Evolutionary conservation across 1,140 invertebrate species (phyloP).

Genomic region (Eciton burchellii): DNA sequence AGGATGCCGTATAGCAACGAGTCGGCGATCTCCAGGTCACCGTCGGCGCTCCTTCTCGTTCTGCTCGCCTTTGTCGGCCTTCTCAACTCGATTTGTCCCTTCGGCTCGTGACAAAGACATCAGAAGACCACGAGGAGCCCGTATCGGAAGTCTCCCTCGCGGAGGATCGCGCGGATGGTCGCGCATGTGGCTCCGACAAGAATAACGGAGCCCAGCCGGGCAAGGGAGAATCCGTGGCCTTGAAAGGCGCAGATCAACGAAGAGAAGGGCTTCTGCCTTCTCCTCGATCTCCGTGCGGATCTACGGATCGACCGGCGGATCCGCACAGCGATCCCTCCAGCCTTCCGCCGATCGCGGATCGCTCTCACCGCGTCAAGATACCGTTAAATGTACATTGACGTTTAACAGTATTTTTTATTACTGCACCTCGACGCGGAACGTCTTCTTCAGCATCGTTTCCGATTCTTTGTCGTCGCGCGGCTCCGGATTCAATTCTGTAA

Average conservation of each 20-base stretch:
- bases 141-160: constrained; percentile 45
- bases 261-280: constrained; percentile 42
- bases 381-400: constrained; percentile 40
- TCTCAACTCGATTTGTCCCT: constrained; percentile 61
- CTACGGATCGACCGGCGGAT: constrained; percentile 31
- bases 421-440: neutral
- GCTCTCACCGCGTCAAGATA: constrained; percentile 34
- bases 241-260: constrained; percentile 64
- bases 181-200: neutral
- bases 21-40: constrained; percentile 60
- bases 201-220: neutral
- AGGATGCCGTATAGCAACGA: constrained; percentile 82
- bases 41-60: constrained; percentile 68
- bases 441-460: neutral
- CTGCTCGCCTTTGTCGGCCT: constrained; percentile 63
- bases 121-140: neutral
- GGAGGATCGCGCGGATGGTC: constrained; percentile 16
- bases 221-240: constrained; percentile 41
- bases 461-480: neutral
- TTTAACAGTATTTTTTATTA: constrained; percentile 51
- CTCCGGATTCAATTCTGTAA: neutral
- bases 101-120: constrained; percentile 68
- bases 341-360: constrained; percentile 29
- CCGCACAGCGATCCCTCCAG: constrained; percentile 4
- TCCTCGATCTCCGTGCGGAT: constrained; percentile 27